phyloP scores from a whole-genome alignment of 2,888 invertebrate genomes.

The Drosophila macrospina region DNA sequence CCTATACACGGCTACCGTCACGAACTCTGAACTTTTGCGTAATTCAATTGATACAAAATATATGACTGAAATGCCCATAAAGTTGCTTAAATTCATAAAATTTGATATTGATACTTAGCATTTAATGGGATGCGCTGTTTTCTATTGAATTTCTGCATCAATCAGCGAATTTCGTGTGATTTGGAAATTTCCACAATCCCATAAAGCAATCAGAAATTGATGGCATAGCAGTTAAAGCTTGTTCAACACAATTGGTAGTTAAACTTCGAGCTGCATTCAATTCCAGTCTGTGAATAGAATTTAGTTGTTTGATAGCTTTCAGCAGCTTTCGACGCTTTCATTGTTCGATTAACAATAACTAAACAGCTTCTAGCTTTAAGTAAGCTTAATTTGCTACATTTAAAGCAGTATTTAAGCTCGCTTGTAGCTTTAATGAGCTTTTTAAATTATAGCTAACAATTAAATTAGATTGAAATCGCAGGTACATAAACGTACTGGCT shows the following conservation, averaged over 20 bases:
- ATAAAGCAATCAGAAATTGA: neutral
- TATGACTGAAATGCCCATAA: slow-evolving; percentile 20
- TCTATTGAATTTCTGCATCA: neutral
- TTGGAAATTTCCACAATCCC: slow-evolving; percentile 9
- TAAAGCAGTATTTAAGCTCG: no score
- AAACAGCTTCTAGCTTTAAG: no score
- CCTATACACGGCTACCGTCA: slow-evolving; percentile 34
- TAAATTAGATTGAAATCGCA: no score
- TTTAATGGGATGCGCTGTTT: slow-evolving; percentile 16
- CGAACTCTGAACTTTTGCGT: slow-evolving; percentile 64
- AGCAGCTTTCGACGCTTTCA: no score
- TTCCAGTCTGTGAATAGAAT: no score
- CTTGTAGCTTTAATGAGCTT: no score
- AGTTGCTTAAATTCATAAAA: slow-evolving; percentile 22
- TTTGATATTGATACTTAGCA: slow-evolving; percentile 18
- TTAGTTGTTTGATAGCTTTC: neutral
- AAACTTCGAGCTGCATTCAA: no score
- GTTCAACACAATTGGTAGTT: no score
- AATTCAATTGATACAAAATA: slow-evolving; percentile 45
- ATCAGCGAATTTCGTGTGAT: slow-evolving; percentile 5
- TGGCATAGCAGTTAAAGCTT: neutral
- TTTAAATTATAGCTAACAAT: no score
- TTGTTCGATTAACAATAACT: no score
- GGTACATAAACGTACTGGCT: no score
- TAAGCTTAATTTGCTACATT: no score